phyloP scores from a whole-genome alignment of 2,113 vertebrate genomes.

The Datnioides undecimradiatus region DNA sequence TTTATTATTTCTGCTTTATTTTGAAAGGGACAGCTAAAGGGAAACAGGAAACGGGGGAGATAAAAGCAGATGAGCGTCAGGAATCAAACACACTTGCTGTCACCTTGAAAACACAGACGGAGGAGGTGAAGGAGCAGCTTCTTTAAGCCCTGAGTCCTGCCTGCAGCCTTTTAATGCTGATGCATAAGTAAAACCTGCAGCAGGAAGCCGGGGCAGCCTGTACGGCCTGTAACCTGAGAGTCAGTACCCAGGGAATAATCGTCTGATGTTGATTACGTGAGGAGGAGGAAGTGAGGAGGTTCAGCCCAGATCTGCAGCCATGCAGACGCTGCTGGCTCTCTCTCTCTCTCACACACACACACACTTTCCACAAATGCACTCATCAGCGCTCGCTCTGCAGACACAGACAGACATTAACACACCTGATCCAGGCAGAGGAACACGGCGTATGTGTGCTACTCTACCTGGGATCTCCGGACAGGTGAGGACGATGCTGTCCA shows the following conservation, averaged over 20 bases:
- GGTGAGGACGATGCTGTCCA: slow-evolving; percentile 88
- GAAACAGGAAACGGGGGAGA: too few relatives aligned
- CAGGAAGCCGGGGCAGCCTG: not conserved
- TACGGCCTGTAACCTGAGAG: not conserved
- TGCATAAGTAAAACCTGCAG: not conserved
- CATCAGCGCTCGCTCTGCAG: not conserved
- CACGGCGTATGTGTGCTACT: not conserved
- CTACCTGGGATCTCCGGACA: slow-evolving; percentile 88
- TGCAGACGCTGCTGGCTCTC: slow-evolving; percentile 4
- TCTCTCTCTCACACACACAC: not conserved
- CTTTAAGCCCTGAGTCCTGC: too few relatives aligned
- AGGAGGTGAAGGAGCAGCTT: too few relatives aligned
- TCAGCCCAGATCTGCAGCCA: slow-evolving; percentile 29
- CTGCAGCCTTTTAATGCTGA: not conserved
- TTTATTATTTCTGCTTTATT: too few relatives aligned
- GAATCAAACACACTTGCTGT: too few relatives aligned
- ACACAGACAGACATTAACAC: too few relatives aligned
- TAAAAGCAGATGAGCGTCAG: too few relatives aligned
- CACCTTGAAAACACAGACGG: too few relatives aligned
- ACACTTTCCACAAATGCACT: not conserved
- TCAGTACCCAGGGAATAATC: not conserved
- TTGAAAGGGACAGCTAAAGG: too few relatives aligned
- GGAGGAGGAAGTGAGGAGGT: slow-evolving; percentile 31
- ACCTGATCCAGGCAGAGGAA: not conserved
- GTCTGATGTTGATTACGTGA: too few relatives aligned